Conservation (phyloP, 2,113 vertebrate species). For the Dinomys branickii region DNA sequence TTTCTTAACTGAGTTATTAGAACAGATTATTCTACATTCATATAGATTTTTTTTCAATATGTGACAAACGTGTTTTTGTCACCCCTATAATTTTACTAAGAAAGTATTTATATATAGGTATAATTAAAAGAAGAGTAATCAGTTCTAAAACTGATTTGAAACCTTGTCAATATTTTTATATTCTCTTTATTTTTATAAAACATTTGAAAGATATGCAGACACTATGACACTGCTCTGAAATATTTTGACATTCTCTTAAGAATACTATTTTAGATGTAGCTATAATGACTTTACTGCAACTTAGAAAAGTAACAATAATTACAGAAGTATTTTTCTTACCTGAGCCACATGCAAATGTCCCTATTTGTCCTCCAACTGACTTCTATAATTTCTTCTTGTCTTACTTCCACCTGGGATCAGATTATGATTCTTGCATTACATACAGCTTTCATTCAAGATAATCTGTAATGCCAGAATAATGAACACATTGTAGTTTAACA, state of each 20-base stretch:
- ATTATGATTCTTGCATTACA: background rate
- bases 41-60: background rate
- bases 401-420: background rate
- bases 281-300: background rate
- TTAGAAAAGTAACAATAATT: background rate
- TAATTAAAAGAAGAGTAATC: background rate
- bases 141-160: background rate
- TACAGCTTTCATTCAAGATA: background rate
- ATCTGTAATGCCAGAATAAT: background rate
- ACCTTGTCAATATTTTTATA: background rate
- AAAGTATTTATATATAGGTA: constrained; percentile 1
- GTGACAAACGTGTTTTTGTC: background rate
- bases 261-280: background rate
- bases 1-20: background rate
- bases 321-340: background rate
- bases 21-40: constrained; percentile 4
- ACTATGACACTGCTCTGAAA: background rate
- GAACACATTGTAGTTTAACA: background rate
- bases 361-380: constrained; percentile 17
- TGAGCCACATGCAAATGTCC: background rate
- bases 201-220: background rate
- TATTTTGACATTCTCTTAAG: background rate
- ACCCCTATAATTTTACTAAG: background rate
- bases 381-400: background rate
- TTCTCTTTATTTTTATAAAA: background rate